These are phyloP conservation scores for Halictus ligatus DNA, from an alignment of 2,888 invertebrate species.

Conservation along the genomic window DNA sequence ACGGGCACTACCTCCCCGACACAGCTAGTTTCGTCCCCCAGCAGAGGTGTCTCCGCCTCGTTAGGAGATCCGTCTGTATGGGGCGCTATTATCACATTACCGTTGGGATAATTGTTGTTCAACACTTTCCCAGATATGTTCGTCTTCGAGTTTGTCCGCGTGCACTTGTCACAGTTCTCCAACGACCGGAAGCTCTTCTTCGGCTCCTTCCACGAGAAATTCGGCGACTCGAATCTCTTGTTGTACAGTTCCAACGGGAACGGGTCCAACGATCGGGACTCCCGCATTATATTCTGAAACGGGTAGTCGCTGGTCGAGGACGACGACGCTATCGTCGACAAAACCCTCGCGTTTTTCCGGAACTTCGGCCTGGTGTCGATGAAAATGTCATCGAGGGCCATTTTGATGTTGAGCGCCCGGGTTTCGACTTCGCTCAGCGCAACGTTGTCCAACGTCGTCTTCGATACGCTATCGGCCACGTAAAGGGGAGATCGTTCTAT, in stretches of 20 bases:
- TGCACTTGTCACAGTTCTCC: constrained; percentile 85
- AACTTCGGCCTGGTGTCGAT: constrained; percentile 73
- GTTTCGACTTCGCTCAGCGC: constrained; percentile 73
- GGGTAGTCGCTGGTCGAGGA: constrained; percentile 82
- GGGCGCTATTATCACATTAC: constrained; percentile 84
- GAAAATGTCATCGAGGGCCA: constrained; percentile 80
- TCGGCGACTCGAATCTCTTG: constrained; percentile 77
- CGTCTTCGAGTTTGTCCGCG: constrained; percentile 82
- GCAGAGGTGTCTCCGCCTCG: constrained; percentile 84
- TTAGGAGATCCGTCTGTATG: constrained; percentile 71
- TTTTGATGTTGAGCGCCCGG: constrained; percentile 77
- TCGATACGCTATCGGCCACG: constrained; percentile 85
- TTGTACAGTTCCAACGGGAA: constrained; percentile 84
- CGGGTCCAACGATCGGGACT: constrained; percentile 88
- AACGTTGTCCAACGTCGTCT: constrained; percentile 84
- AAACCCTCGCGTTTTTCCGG: constrained; percentile 84
- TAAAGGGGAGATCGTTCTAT: constrained; percentile 85
- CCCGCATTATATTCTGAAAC: constrained; percentile 84
- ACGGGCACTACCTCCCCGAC: constrained; percentile 74
- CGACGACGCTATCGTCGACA: constrained; percentile 89
- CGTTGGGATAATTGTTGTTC: constrained; percentile 86
- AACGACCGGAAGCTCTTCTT: constrained; percentile 84
- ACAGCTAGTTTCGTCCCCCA: constrained; percentile 82
- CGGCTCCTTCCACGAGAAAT: constrained; percentile 75
- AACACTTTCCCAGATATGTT: constrained; percentile 84